Conservation (phyloP, 2,113 vertebrate species). For the Motacilla tschutschensis region DNA sequence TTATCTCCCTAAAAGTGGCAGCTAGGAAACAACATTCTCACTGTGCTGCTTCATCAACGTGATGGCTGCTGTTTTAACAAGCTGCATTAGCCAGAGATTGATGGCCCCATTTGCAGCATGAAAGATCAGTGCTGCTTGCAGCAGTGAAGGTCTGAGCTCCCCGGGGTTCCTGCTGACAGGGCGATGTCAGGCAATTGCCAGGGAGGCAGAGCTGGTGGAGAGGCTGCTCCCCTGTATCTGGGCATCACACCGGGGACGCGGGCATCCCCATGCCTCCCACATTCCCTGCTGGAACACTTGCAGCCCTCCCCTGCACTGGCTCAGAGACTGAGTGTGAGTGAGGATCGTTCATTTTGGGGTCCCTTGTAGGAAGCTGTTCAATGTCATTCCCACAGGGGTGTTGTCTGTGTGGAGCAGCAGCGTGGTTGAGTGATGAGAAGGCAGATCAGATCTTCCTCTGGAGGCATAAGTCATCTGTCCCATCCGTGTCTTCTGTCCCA, state of each 20-base stretch:
- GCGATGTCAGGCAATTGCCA: background rate
- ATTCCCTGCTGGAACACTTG: background rate
- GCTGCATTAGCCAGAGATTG: background rate
- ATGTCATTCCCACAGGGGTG: accelerated
- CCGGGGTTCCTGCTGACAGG: background rate
- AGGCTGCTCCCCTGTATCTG: background rate
- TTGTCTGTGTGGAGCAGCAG: background rate
- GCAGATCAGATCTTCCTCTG: background rate
- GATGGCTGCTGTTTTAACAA: background rate
- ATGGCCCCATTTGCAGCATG: background rate
- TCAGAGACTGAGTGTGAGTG: background rate
- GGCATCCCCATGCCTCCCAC: background rate
- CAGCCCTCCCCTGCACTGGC: background rate
- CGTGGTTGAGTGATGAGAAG: background rate
- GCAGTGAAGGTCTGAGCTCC: background rate
- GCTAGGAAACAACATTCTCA: background rate
- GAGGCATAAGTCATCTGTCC: background rate
- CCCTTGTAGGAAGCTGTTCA: background rate
- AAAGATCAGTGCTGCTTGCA: background rate
- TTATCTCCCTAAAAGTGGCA: background rate
- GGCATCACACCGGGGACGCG: background rate
- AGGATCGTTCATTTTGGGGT: background rate
- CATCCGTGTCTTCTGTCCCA: background rate
- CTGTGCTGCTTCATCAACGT: background rate
- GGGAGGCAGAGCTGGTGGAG: background rate